Evolutionary conservation across 2,888 invertebrate genomes (phyloP).

Genomic region (Hoplodrina blanda): DNA sequence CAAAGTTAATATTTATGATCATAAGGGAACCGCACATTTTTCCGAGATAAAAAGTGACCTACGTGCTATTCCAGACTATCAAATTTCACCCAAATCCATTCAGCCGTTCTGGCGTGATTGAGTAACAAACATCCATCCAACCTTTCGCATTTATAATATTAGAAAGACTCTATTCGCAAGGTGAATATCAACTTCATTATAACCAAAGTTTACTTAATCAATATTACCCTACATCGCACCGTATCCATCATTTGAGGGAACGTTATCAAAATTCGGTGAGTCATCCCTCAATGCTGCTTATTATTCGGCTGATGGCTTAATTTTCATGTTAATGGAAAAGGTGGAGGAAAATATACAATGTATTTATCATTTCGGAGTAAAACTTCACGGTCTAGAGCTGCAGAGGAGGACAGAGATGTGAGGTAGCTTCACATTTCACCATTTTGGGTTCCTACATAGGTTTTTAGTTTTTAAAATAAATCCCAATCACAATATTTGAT

Average conservation of each 20-base stretch:
- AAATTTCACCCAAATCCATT: no score
- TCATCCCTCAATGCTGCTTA: conserved; percentile 60
- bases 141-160: no score
- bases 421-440: not conserved
- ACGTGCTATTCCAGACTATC: no score
- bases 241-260: conserved; percentile 58
- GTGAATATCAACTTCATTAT: conserved; percentile 47
- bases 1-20: no score
- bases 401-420: not conserved
- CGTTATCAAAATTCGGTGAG: conserved; percentile 37
- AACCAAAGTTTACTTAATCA: conserved; percentile 41
- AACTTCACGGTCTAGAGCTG: not conserved
- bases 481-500: not conserved
- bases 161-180: not conserved
- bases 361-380: conserved; percentile 19
- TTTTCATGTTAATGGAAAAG: conserved; percentile 47
- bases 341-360: conserved; percentile 12
- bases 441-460: not conserved
- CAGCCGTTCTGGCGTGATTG: no score
- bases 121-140: no score
- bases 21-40: no score
- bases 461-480: no score
- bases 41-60: no score
- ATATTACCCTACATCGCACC: conserved; percentile 47
- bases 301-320: conserved; percentile 47